Evolutionary conservation across 2,888 invertebrate genomes (phyloP), one percentile per base, ranked within the genome.

Genomic region (Zeuzera pyrina): DNA sequence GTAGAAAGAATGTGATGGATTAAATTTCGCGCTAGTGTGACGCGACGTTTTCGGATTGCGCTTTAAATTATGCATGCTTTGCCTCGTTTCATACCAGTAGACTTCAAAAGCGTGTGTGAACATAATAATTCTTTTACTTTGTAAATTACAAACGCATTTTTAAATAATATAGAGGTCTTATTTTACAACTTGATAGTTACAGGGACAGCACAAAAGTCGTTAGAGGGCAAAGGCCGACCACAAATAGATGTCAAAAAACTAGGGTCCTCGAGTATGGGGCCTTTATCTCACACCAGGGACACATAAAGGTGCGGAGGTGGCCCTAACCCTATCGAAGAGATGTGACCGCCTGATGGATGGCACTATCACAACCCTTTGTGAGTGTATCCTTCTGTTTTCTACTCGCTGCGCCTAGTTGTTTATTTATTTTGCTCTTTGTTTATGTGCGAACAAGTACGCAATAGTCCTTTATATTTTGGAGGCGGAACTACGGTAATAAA

Each of bases 171-270:
- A 55, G 45, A 51, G 51, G 49, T 45, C 43, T 46, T 40, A 41
- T 42, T 41, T n/a, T 49, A 43, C 34, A 34, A 37, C 41, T 37
- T n/a, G n/a, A 34, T 38, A 42, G 43, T 45, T 49, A 44, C 48
- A 53, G 59, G 62, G 49, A 49, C 47, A 45, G 41, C 56, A n/a
- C n/a, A n/a, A 50, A 44, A 57, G 68, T 66, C 71, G 74, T 77
- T 77, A 76, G 66, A 72, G 68, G 59, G 63, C 56, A 61, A 13
- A 55, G 62, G 58, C 61, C 69, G 68, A 79, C 81, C 81, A 74
- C 81, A 83, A 79, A 81, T 83, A 79, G 78, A 79, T 70, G 79
- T 76, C 77, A 81, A 79, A 83, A 78, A 78, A 78, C 72, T 74
- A 68, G 77, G 71, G 72, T 65, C 62, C 61, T 58, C 60, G 57